Evolutionary conservation across 2,888 invertebrate species (phyloP).

Genomic region (Lithophane socia): DNA sequence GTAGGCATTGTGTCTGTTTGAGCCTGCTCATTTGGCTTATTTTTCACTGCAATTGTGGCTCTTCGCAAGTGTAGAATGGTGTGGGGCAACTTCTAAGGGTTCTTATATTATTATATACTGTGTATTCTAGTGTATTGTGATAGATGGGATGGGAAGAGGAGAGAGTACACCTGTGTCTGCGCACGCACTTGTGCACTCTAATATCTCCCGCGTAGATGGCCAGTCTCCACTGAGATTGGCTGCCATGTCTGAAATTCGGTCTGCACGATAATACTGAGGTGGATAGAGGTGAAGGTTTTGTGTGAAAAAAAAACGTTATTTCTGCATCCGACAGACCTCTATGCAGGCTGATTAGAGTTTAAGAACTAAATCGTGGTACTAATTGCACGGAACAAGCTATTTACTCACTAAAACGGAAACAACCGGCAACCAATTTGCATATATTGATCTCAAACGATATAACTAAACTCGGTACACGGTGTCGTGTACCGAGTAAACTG

Average conservation of each 20-base stretch:
- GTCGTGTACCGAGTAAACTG: conserved; percentile 18
- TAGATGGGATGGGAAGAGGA: background rate
- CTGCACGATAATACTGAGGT: background rate
- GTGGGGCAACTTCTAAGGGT: background rate
- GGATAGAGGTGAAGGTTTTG: background rate
- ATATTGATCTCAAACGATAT: conserved; percentile 19
- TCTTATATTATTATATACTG: background rate
- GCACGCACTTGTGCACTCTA: too few relatives aligned
- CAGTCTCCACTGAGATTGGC: too few relatives aligned
- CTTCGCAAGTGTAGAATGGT: too few relatives aligned
- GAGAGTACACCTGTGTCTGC: too few relatives aligned
- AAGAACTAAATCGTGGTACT: background rate
- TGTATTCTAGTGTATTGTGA: background rate
- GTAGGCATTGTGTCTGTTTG: background rate
- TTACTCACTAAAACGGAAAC: conserved; percentile 22
- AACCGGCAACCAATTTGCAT: conserved; percentile 13
- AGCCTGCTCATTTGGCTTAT: background rate
- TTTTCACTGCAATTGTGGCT: background rate
- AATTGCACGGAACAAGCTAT: conserved; percentile 1
- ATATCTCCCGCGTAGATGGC: too few relatives aligned
- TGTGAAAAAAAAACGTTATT: too few relatives aligned
- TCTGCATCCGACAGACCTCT: background rate
- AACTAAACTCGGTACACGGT: conserved; percentile 23
- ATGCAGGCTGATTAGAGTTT: background rate
- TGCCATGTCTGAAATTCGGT: too few relatives aligned